A percentile compares a stretch with the other conserved stretches of the same genome.
Evolutionary conservation across 2,797 vertebrate genomes (phyloP).

Genomic region (Pygocentrus nattereri): DNA sequence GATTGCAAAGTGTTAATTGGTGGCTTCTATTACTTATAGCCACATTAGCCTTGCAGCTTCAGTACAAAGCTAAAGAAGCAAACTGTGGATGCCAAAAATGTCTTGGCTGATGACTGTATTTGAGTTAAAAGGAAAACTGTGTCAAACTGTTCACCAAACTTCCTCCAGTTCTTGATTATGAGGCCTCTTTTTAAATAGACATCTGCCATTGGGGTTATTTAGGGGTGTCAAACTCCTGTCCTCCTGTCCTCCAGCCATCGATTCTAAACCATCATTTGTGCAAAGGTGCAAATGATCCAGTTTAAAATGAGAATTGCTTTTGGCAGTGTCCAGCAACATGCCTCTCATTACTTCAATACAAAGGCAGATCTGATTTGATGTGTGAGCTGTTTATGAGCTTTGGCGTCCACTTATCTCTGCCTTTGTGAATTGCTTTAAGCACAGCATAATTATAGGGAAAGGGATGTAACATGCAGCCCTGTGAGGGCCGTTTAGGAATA

Average conservation of each 20-base stretch:
- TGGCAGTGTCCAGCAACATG: background rate
- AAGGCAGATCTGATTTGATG: background rate
- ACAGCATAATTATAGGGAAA: background rate
- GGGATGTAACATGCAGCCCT: background rate
- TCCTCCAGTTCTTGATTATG: no score
- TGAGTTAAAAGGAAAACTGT: no score
- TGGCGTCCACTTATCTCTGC: background rate
- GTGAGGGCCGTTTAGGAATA: constrained; percentile 38
- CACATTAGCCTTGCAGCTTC: no score
- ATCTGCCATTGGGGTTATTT: no score
- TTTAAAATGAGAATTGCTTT: background rate
- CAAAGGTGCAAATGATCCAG: constrained; percentile 5
- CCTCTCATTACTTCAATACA: background rate
- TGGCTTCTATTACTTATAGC: no score
- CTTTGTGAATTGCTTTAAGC: background rate
- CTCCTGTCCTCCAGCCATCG: background rate
- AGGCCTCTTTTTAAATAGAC: no score
- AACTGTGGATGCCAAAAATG: no score
- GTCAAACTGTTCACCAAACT: no score
- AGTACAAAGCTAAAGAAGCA: no score
- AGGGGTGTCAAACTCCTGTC: no score
- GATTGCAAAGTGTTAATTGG: no score
- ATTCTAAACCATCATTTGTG: background rate
- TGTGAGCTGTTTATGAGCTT: background rate
- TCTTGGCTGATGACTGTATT: no score